phyloP scores from a whole-genome alignment of 1,140 invertebrate species.

The Whitmania pigra region DNA sequence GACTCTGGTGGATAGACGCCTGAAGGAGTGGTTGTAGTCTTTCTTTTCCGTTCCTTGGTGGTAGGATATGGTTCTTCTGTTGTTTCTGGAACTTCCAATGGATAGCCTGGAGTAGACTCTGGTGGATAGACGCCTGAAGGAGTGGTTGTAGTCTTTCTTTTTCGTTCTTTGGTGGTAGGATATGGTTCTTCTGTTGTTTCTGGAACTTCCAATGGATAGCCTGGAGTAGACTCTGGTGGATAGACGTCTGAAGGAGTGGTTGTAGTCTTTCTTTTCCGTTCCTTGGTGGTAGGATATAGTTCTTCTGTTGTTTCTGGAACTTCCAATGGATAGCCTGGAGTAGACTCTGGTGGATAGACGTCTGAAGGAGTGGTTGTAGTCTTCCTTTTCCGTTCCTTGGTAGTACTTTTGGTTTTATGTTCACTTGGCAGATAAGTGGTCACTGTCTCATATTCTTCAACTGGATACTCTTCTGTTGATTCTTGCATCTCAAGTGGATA shows the following conservation, averaged over 20 bases:
- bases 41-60: neutral
- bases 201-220: neutral
- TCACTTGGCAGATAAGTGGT: no score
- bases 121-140: neutral
- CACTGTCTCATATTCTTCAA: neutral
- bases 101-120: neutral
- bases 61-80: neutral
- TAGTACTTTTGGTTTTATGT: neutral
- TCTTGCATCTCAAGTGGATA: no score
- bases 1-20: no score
- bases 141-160: neutral
- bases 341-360: no score
- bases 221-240: no score
- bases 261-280: no score
- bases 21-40: no score
- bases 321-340: no score
- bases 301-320: no score
- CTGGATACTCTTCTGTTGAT: neutral
- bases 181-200: neutral
- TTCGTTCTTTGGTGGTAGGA: neutral
- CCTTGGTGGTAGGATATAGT: no score
- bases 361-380: neutral
- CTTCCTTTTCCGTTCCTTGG: neutral
- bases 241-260: no score
- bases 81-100: neutral